Percentiles rank a stretch among this genome's conserved stretches.
phyloP scores from a whole-genome alignment of 1,140 invertebrate genomes.

The Gerris buenoi region DNA sequence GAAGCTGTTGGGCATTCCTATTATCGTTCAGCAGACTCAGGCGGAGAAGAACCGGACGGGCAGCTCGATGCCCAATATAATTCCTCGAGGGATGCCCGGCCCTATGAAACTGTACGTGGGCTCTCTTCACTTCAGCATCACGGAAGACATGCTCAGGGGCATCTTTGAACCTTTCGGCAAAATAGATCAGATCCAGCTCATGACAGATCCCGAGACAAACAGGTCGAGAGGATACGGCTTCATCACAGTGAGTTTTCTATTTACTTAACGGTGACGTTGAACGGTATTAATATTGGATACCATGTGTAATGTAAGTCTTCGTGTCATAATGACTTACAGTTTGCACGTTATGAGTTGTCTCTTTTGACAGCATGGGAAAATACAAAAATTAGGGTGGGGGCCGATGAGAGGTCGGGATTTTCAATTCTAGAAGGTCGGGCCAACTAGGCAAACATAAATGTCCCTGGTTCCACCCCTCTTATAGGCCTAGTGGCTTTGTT shows the following conservation, averaged over 20 bases:
- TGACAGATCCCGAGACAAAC: slow-evolving; percentile 86
- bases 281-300: too few relatives aligned
- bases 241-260: slow-evolving; percentile 62
- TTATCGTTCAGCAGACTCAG: slow-evolving; percentile 95
- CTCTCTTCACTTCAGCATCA: slow-evolving; percentile 97
- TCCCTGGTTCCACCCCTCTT: too few relatives aligned
- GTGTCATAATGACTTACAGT: too few relatives aligned
- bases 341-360: too few relatives aligned
- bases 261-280: too few relatives aligned
- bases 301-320: too few relatives aligned
- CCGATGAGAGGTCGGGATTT: too few relatives aligned
- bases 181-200: slow-evolving; percentile 92
- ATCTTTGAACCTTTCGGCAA: slow-evolving; percentile 99
- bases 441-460: too few relatives aligned
- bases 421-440: too few relatives aligned
- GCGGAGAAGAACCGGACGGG: slow-evolving; percentile 95
- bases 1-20: slow-evolving; percentile 90
- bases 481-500: too few relatives aligned
- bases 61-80: slow-evolving; percentile 63
- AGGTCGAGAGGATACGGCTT: slow-evolving; percentile 96
- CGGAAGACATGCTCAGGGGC: slow-evolving; percentile 93
- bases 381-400: too few relatives aligned
- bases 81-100: slow-evolving; percentile 64
- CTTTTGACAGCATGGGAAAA: too few relatives aligned
- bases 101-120: slow-evolving; percentile 95